These are phyloP conservation scores for Yponomeuta evonymella DNA, from an alignment of 2,888 invertebrate genomes.

Conservation along the genomic window DNA sequence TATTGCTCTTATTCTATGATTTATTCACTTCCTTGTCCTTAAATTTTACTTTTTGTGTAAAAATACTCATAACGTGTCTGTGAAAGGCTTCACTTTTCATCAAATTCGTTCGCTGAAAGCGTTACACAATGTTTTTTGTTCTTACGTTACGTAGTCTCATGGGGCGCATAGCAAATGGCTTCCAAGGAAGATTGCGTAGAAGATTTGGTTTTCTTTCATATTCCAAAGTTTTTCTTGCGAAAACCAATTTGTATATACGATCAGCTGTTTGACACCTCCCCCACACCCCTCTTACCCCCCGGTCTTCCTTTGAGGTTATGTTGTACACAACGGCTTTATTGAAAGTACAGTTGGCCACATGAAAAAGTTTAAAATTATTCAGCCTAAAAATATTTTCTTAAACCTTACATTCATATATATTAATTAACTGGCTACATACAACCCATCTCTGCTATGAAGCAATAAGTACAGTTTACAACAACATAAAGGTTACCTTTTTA, in stretches of 20 bases:
- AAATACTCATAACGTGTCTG: no score
- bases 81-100: neutral
- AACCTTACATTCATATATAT: neutral
- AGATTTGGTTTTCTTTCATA: neutral
- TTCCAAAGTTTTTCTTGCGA: conserved; percentile 3
- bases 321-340: neutral
- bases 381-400: neutral
- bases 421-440: neutral
- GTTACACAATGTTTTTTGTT: conserved; percentile 12
- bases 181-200: neutral
- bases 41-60: neutral
- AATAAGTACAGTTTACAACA: neutral
- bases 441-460: no score
- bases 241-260: conserved; percentile 11
- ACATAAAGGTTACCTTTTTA: neutral
- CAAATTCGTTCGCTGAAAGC: neutral
- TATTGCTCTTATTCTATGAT: neutral
- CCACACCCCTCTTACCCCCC: conserved; percentile 16
- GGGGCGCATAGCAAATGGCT: neutral
- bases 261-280: conserved; percentile 17
- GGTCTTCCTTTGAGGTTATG: conserved; percentile 4
- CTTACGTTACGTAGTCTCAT: neutral
- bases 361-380: neutral
- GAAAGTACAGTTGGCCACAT: neutral
- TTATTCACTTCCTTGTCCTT: neutral